Evolutionary conservation across 2,888 invertebrate genomes (phyloP).

Genomic region (Meghimatium bilineatum): DNA sequence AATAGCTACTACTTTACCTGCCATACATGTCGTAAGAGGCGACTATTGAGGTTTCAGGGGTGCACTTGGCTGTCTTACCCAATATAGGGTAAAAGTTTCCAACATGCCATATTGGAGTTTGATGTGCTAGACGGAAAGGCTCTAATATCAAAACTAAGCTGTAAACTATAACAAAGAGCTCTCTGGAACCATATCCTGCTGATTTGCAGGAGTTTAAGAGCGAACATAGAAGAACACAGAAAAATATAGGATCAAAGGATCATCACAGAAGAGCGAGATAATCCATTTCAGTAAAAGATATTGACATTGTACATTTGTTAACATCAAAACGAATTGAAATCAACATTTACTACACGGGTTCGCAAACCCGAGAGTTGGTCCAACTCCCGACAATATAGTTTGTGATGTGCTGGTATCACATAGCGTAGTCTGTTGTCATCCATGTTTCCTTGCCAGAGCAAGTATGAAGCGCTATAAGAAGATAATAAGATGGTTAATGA

Average conservation of each 20-base stretch:
- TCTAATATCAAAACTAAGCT: too few species aligned
- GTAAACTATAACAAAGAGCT: too few species aligned
- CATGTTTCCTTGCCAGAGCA: not conserved
- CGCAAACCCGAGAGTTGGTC: not conserved
- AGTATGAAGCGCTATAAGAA: not conserved
- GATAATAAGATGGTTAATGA: constrained; percentile 15
- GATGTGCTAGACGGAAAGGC: too few species aligned
- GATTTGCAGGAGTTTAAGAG: too few species aligned
- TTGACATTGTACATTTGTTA: constrained; percentile 29
- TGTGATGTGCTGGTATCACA: not conserved
- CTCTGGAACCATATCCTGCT: too few species aligned
- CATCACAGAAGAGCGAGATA: not conserved
- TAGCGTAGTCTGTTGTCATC: not conserved
- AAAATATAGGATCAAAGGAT: constrained; percentile 16
- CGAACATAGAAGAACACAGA: too few species aligned
- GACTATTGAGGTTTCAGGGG: too few species aligned
- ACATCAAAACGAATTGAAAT: not conserved
- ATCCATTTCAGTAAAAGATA: not conserved
- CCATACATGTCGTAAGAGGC: too few species aligned
- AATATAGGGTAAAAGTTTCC: too few species aligned
- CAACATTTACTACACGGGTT: not conserved
- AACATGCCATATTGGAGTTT: too few species aligned
- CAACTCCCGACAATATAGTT: not conserved
- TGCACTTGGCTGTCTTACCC: too few species aligned
- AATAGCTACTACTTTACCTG: too few species aligned